Evolutionary conservation across 2,113 vertebrate genomes (phyloP).

Genomic region (Ramphastos sulfuratus): DNA sequence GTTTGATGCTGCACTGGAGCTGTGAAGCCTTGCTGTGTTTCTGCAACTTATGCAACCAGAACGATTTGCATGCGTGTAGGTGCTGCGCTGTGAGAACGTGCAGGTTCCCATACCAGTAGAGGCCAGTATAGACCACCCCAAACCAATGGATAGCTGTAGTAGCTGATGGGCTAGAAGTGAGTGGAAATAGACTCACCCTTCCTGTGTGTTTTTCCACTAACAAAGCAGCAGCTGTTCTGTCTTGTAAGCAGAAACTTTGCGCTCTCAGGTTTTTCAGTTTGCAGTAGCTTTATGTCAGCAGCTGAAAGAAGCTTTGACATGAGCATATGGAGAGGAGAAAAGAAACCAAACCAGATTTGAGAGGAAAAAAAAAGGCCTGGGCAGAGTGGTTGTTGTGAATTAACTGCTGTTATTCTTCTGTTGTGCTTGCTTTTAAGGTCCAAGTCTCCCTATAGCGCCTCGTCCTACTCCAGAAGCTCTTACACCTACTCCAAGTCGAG

Average conservation of each 20-base stretch:
- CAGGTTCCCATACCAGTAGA: constrained; percentile 49
- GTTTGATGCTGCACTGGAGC: constrained; percentile 30
- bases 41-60: neutral
- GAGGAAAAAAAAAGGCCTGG: neutral
- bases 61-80: neutral
- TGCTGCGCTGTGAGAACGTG: neutral
- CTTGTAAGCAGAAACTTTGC: neutral
- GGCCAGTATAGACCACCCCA: constrained; percentile 64
- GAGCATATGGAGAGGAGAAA: constrained; percentile 52
- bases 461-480: constrained; percentile 85
- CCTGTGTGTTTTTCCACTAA: constrained; percentile 50
- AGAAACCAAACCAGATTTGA: neutral
- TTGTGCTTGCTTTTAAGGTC: constrained; percentile 82
- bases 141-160: constrained; percentile 6
- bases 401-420: constrained; percentile 58
- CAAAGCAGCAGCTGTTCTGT: constrained; percentile 60
- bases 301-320: constrained; percentile 63
- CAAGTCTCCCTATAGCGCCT: constrained; percentile 90
- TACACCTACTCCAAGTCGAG: constrained; percentile 91
- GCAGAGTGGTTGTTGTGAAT: constrained; percentile 1
- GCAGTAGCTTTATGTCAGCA: constrained; percentile 59
- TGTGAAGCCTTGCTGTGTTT: constrained; percentile 50
- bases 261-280: constrained; percentile 24
- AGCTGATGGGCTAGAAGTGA: constrained; percentile 20
- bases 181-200: constrained; percentile 39